A percentile compares a stretch with the other conserved stretches of the same genome.
These are phyloP conservation scores for Hypotaenidia okinawae DNA, from an alignment of 2,797 vertebrate genomes.

Conservation along the genomic window DNA sequence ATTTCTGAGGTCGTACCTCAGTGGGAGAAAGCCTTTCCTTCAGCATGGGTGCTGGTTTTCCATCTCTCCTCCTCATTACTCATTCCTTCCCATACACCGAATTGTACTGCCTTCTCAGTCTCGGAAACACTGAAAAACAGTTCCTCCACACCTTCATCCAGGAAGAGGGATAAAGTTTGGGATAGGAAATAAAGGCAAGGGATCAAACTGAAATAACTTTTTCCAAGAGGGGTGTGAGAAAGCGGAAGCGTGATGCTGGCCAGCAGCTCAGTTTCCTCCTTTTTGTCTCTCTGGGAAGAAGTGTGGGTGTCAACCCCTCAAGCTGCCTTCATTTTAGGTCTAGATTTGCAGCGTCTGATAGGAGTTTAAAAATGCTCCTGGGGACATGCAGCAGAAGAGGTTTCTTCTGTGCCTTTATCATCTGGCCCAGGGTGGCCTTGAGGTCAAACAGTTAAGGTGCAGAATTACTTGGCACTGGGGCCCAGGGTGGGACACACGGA, in stretches of 20 bases:
- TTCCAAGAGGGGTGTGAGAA: background rate
- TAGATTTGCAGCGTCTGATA: background rate
- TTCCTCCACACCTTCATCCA: background rate
- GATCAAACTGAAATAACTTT: background rate
- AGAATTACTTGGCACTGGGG: background rate
- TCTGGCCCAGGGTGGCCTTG: too few relatives aligned
- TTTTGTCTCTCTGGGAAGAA: background rate
- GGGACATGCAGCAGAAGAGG: accelerated
- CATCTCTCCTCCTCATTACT: background rate
- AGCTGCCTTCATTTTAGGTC: background rate
- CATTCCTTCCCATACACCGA: background rate
- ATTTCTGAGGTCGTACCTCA: background rate
- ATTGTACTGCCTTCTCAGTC: background rate
- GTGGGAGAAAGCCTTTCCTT: background rate
- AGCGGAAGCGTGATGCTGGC: accelerated
- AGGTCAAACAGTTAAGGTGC: background rate
- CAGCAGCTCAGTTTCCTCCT: background rate
- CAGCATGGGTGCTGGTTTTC: background rate
- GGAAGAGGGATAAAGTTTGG: background rate
- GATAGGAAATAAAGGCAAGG: accelerated
- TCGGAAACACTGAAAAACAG: background rate
- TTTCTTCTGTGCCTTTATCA: background rate
- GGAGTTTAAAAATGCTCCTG: too few relatives aligned
- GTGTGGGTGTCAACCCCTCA: background rate
- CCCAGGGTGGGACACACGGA: accelerated